Base-by-base conservation (phyloP, 2,113 vertebrate genomes). In the Orthonyx spaldingii region DNA sequence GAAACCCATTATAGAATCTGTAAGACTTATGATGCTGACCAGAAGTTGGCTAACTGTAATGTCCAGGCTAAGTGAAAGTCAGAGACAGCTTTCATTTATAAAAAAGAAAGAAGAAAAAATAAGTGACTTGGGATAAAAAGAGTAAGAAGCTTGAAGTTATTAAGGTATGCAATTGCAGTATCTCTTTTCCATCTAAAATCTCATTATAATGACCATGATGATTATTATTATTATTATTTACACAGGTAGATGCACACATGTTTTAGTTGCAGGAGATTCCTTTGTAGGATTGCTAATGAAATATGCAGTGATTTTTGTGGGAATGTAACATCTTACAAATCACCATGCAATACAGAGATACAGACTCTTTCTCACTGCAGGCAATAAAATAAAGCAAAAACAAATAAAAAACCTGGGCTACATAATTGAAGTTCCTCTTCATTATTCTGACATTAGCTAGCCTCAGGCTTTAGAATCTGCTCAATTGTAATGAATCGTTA, bases 401-500 rank as follows among this genome's bases (percentile, higher is more conserved):
- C 65, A 90, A 94, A 71, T 47, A 5, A n/a, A 82, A 92, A 93
- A 93, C 83, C 37, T 90, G 19, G 59, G 35, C 61, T 85, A 84
- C 76, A 49, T 91, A 97, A 95, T 86, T 94, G 88, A 95, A 96
- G 92, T 87, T 94, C 69, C 53, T 96, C 37, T 95, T 97, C 96
- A 96, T 96, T 97, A 83, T 94, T 65, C 78, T 87, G 66, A 84
- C 65, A 94, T 93, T 95, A 93, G 77, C 27, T 84, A 95, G 91
- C 94, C 93, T 97, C 64, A 84, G 74, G 93, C 94, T 93, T 95
- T 88, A 89, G 69, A 97, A 97, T 97, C 68, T 97, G 85, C 89
- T 94, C 96, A 75, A n/a, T 33, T 95, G 76, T 91, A 96, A 97
- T 91, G 89, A 96, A 93, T 97, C 49, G 23, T 95, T 97, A 97